Conservation (phyloP, 2,113 vertebrate genomes). For the Ptyas mucosa region DNA sequence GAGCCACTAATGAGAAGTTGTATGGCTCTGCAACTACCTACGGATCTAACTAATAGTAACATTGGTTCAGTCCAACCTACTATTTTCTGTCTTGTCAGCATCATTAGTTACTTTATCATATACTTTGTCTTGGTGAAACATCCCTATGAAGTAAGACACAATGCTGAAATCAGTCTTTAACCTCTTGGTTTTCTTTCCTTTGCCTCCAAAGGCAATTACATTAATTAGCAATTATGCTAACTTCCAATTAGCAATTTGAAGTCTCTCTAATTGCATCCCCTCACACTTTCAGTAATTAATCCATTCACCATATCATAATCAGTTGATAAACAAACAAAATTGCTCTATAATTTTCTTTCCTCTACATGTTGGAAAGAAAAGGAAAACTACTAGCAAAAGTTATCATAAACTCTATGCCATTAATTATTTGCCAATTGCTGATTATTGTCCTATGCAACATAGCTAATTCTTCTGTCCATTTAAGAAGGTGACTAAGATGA, state of each 20-base stretch:
- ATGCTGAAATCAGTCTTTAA: background rate
- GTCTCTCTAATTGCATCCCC: background rate
- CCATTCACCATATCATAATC: slow-evolving; percentile 3
- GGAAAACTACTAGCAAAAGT: background rate
- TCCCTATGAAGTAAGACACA: background rate
- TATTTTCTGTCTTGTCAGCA: background rate
- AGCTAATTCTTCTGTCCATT: background rate
- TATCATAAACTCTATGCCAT: background rate
- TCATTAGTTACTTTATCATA: background rate
- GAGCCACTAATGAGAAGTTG: background rate
- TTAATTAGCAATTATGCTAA: slow-evolving; percentile 28
- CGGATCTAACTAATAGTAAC: background rate
- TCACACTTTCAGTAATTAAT: slow-evolving; percentile 2
- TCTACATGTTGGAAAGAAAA: background rate
- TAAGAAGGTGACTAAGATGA: background rate
- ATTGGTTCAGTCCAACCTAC: background rate
- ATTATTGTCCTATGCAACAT: background rate
- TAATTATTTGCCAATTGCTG: background rate
- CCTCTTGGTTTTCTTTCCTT: slow-evolving; percentile 1
- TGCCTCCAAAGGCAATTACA: slow-evolving; percentile 8
- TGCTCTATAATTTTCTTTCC: background rate
- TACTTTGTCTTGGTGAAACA: background rate
- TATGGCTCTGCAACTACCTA: background rate
- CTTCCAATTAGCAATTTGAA: slow-evolving; percentile 26
- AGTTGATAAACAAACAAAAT: background rate